These are phyloP conservation scores for Simalia tracyae DNA, from an alignment of 2,797 vertebrate genomes.

Conservation along the genomic window DNA sequence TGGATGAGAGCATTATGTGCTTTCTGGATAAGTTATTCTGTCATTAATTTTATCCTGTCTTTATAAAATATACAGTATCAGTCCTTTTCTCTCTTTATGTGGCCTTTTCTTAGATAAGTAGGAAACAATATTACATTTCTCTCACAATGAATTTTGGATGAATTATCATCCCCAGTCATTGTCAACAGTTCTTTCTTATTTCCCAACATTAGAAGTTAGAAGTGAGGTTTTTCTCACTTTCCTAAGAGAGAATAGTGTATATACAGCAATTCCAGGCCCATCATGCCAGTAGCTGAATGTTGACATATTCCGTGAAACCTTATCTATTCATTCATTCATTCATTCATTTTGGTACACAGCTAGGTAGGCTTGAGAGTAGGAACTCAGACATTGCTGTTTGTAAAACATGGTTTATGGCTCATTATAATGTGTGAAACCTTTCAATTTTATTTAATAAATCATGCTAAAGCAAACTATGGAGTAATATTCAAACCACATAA, in stretches of 20 bases:
- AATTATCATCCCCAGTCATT: neutral
- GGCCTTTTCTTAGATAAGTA: too few species aligned
- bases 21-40: neutral
- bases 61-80: neutral
- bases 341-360: neutral
- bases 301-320: neutral
- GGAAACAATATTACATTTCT: neutral
- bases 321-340: neutral
- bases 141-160: neutral
- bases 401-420: neutral
- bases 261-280: neutral
- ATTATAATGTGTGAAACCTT: neutral
- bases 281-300: neutral
- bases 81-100: neutral
- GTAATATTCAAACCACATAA: neutral
- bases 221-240: neutral
- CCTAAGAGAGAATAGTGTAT: neutral
- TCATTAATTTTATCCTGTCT: neutral
- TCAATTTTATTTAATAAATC: neutral
- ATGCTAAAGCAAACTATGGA: neutral
- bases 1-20: neutral
- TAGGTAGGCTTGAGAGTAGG: neutral
- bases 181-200: neutral
- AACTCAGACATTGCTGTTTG: neutral
- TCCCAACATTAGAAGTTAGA: neutral